phyloP scores from a whole-genome alignment of 1,140 invertebrate genomes.

The Phocides pigmalion region DNA sequence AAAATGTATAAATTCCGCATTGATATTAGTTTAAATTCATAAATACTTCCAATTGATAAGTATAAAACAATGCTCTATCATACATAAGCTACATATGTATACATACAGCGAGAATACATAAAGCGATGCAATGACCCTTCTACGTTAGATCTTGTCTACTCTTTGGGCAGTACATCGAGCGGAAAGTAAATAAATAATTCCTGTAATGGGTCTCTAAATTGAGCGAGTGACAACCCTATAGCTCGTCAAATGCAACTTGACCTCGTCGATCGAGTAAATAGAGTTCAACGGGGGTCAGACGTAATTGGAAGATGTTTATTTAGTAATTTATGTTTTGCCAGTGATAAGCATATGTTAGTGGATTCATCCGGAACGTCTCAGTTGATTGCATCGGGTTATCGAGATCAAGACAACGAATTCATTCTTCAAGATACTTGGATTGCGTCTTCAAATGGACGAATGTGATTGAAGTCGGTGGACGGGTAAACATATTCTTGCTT shows the following conservation, averaged over 20 bases:
- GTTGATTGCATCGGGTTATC: slow-evolving; percentile 14
- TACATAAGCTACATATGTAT: too few relatives aligned
- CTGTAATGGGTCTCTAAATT: slow-evolving; percentile 59
- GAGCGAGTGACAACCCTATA: slow-evolving; percentile 47
- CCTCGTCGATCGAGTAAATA: slow-evolving; percentile 30
- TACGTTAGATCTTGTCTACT: slow-evolving; percentile 29
- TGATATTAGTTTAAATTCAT: too few relatives aligned
- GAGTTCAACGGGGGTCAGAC: slow-evolving; percentile 21
- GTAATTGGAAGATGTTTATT: slow-evolving; percentile 27
- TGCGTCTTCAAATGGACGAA: not conserved
- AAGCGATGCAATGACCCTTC: not conserved
- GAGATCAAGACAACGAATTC: slow-evolving; percentile 15
- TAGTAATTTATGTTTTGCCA: slow-evolving; percentile 23
- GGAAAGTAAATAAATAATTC: slow-evolving; percentile 71
- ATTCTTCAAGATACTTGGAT: not conserved
- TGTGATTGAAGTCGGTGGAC: not conserved
- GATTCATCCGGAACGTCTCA: not conserved
- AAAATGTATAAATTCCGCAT: too few relatives aligned
- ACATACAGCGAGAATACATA: too few relatives aligned
- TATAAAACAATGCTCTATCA: too few relatives aligned
- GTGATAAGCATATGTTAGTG: slow-evolving; percentile 21
- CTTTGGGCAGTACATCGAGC: slow-evolving; percentile 44
- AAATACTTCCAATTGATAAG: too few relatives aligned
- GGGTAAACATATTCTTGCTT: not conserved
- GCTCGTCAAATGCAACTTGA: slow-evolving; percentile 53